Evolutionary conservation across 2,888 invertebrate species (phyloP), one percentile per base, ranked within the genome.

Genomic region (Erebia palarica): DNA sequence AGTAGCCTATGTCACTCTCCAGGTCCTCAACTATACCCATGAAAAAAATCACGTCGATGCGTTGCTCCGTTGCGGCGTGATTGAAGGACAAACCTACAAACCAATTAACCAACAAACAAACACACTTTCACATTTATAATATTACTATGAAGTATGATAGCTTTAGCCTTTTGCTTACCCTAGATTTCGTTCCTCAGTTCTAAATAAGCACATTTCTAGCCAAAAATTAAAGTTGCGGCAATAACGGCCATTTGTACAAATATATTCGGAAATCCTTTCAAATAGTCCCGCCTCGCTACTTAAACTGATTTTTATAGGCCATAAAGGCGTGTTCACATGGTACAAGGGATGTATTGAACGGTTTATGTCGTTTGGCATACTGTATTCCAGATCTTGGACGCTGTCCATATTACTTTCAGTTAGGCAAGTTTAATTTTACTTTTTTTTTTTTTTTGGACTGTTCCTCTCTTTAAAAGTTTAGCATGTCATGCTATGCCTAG

Each of bases 251-350:
- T 63, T 63, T 63, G 49, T 63, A 63, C 63, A 63, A 63, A 63
- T 63, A 49, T 63, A 63, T 63, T 63, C 63, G 14, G 21, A 49
- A 63, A 63, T 53, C 53, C 53, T 42, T 36, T 65, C 55, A 65
- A n/a, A 65, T 59, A 18, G 55, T 53, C 68, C 71, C 71, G 36
- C 58, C 71, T 65, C 27, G 51, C 71, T 68, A 53, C 65, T 71
- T 71, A 68, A 68, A 68, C 68, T 68, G 55, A 69, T 69, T 69
- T 69, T 69, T 69, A 69, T 69, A 69, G 63, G 63, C 55, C 63
- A 63, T 69, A 63, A 63, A 69, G 69, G 53, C 55, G 57, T 63
- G 63, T 63, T 69, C 69, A 60, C 68, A 68, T 68, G 10, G 68
- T 42, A 53, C 68, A 47, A 68, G 59, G 36, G 14, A 68, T 68